Evolutionary conservation across 2,888 invertebrate genomes (phyloP), one percentile per base, ranked within the genome.

Genomic region (Tiliacea citrago): DNA sequence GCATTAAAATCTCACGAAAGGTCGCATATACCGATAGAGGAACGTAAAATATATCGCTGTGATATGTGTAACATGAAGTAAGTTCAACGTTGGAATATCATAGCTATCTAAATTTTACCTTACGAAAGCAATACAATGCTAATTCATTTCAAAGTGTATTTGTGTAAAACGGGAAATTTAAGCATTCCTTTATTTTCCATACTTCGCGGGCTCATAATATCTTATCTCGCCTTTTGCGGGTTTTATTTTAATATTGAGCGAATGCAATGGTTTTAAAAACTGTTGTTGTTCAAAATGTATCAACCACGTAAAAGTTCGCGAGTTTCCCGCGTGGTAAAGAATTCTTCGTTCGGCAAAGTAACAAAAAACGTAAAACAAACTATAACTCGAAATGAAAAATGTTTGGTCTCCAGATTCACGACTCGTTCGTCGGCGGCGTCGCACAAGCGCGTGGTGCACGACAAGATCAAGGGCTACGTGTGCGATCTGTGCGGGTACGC

Each of bases 401-500:
- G 7, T 18, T 73, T 68, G 18, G 7, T 18, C 7, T 13, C 13
- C 74, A 97, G 97, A 84, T 97, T 97, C 88, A 97, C 97, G 67
- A 97, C 97, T 16, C 95, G 95, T 8, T 97, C 97, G 16, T 96
- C 97, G 29, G 96, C 95, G 45, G 91, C 95, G 84, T 96, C 96
- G 0, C 97, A 97, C 92, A 94, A 95, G 88, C 95, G 96, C 72
- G 95, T 97, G 65, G 96, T 97, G 62, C 97, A 97, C 91, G 96
- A 96, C 72, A 97, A 97, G 90, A 96, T 97, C 81, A 96, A 97
- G 86, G 95, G 96, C 55, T 97, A 96, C 92, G 96, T 97, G 83
- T 97, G 97, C 90, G 97, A 97, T 87, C 91, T 95, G 85, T 97
- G 97, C 91, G 97, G 97, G 8, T 97, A 97, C 91, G 96, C 97